Conservation (phyloP, 2,888 invertebrate genomes). For the Eulithis testata region DNA sequence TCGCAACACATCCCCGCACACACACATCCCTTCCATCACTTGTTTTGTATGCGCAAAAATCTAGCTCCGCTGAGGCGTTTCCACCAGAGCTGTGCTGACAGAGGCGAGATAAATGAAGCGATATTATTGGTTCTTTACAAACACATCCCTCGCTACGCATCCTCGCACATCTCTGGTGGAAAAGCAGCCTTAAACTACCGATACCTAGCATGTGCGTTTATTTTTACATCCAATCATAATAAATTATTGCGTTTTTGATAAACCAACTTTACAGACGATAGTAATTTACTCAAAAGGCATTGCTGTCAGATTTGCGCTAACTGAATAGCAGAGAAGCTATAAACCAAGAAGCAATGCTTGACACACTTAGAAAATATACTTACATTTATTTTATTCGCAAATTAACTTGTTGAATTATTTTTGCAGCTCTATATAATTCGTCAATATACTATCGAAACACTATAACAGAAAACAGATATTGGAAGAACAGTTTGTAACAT, state of each 20-base stretch:
- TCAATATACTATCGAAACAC: constrained; percentile 6
- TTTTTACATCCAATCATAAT: constrained; percentile 3
- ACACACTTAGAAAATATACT: background rate
- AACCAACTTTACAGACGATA: constrained; percentile 4
- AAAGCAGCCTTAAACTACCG: too few relatives aligned
- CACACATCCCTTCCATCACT: too few relatives aligned
- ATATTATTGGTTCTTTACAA: too few relatives aligned
- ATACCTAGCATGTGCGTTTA: constrained; percentile 11
- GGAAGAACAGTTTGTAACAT: constrained; percentile 18
- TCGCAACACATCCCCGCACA: too few relatives aligned
- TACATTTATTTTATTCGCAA: background rate
- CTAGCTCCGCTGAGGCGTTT: too few relatives aligned
- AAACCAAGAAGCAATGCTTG: background rate
- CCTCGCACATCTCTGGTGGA: too few relatives aligned
- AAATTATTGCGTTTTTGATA: background rate
- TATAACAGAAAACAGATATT: constrained; percentile 12
- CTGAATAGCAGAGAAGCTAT: background rate
- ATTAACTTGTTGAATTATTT: background rate
- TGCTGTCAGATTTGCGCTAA: background rate
- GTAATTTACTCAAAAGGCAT: background rate
- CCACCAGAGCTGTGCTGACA: too few relatives aligned
- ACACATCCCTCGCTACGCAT: too few relatives aligned
- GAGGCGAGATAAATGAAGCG: too few relatives aligned
- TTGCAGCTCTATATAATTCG: background rate
- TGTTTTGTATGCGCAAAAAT: too few relatives aligned